Conservation (phyloP, 2,888 invertebrate genomes). For the Scotopteryx bipunctaria region DNA sequence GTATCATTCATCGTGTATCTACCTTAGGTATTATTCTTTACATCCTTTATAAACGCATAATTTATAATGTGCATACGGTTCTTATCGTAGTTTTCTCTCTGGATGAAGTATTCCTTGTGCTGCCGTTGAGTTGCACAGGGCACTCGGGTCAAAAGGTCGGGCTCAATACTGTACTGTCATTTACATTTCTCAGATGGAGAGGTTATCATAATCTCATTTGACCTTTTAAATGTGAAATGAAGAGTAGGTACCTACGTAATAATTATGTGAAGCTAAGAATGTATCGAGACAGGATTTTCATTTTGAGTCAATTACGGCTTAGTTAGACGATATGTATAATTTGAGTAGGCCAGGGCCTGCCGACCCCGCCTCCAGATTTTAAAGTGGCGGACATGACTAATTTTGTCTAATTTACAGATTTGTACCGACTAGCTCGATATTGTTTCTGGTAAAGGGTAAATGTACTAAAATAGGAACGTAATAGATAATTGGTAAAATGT, state of each 20-base stretch:
- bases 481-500: neutral
- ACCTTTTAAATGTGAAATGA: conserved; percentile 6
- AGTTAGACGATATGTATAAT: too few relatives aligned
- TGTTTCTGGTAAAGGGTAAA: neutral
- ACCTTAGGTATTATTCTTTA: too few relatives aligned
- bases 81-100: conserved; percentile 6
- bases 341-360: neutral
- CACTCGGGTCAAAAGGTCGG: conserved; percentile 41
- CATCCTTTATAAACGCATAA: too few relatives aligned
- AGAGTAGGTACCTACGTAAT: neutral
- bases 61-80: too few relatives aligned
- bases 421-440: too few relatives aligned
- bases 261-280: neutral
- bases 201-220: conserved; percentile 43
- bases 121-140: too few relatives aligned
- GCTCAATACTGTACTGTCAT: conserved; percentile 33
- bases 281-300: neutral
- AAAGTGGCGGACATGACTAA: neutral
- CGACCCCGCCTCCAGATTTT: neutral
- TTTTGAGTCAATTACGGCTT: too few relatives aligned
- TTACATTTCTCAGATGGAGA: conserved; percentile 37
- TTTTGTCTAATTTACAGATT: neutral
- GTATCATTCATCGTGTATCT: too few relatives aligned
- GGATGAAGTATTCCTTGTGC: conserved; percentile 24
- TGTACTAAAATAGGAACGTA: neutral